These are phyloP conservation scores for Hippopotamyrus pictus DNA, from an alignment of 2,797 vertebrate species.

Conservation along the genomic window DNA sequence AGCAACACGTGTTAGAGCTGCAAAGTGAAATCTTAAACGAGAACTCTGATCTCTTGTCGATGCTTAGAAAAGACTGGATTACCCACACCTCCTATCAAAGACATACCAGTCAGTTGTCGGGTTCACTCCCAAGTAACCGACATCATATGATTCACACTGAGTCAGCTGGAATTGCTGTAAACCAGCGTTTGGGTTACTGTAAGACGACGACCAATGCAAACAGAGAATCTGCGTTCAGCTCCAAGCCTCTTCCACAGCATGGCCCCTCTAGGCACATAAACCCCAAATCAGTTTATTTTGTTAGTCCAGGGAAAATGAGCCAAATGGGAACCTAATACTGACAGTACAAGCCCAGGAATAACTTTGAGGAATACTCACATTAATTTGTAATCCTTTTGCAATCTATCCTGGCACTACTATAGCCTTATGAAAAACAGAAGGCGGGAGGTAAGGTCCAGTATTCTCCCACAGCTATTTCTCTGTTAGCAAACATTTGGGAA, in stretches of 20 bases:
- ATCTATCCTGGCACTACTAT: slow-evolving; percentile 5
- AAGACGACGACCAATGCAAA: neutral
- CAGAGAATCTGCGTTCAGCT: neutral
- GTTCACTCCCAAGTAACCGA: slow-evolving; percentile 5
- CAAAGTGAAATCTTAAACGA: neutral
- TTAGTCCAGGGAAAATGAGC: slow-evolving; percentile 5
- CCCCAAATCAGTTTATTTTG: slow-evolving; percentile 11
- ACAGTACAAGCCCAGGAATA: slow-evolving; percentile 13
- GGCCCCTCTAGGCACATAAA: neutral
- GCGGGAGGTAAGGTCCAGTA: neutral
- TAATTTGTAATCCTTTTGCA: slow-evolving; percentile 11
- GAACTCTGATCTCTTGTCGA: neutral
- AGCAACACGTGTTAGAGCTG: neutral
- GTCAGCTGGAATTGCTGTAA: slow-evolving; percentile 6
- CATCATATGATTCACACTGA: slow-evolving; percentile 17
- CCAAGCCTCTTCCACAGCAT: neutral
- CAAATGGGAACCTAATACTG: slow-evolving; percentile 6
- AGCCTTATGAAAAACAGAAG: neutral
- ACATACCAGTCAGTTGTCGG: neutral
- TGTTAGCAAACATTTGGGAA: slow-evolving; percentile 1
- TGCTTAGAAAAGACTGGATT: neutral
- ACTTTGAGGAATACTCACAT: slow-evolving; percentile 7
- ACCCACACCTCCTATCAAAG: neutral
- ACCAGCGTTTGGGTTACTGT: slow-evolving; percentile 1
- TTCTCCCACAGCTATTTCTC: neutral